phyloP scores from a whole-genome alignment of 2,113 vertebrate species.

The Oenanthe melanoleuca region DNA sequence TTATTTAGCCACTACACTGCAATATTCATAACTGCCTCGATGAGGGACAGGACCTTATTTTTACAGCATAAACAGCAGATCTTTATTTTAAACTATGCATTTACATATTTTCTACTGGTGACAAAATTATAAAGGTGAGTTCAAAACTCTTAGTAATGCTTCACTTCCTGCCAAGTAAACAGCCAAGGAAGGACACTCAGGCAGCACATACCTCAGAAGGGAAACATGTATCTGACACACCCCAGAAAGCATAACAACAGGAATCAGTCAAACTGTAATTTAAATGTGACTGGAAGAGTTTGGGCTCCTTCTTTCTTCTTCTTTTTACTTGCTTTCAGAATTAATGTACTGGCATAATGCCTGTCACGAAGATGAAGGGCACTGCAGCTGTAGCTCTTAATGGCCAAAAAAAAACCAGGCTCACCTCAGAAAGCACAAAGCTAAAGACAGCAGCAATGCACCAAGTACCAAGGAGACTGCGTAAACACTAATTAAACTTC shows the following conservation, averaged over 20 bases:
- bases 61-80: background rate
- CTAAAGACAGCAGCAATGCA: slow-evolving; percentile 65
- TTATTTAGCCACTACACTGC: background rate
- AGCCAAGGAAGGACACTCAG: background rate
- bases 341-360: slow-evolving; percentile 47
- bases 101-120: background rate
- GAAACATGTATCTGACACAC: background rate
- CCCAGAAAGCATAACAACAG: background rate
- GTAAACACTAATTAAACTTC: slow-evolving; percentile 59
- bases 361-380: slow-evolving; percentile 52
- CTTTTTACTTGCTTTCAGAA: slow-evolving; percentile 27
- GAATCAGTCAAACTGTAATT: background rate
- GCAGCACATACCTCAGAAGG: background rate
- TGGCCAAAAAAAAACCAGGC: slow-evolving; percentile 21
- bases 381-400: slow-evolving; percentile 50
- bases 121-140: background rate
- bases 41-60: background rate
- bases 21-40: background rate
- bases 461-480: slow-evolving; percentile 59
- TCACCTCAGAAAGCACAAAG: slow-evolving; percentile 49
- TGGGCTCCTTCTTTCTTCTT: background rate
- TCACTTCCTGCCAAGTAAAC: background rate
- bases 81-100: background rate
- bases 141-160: background rate
- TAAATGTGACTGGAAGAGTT: background rate